Evolutionary conservation across 2,888 invertebrate species (phyloP), one percentile per base, ranked within the genome.

Genomic region (Xestia xanthographa): DNA sequence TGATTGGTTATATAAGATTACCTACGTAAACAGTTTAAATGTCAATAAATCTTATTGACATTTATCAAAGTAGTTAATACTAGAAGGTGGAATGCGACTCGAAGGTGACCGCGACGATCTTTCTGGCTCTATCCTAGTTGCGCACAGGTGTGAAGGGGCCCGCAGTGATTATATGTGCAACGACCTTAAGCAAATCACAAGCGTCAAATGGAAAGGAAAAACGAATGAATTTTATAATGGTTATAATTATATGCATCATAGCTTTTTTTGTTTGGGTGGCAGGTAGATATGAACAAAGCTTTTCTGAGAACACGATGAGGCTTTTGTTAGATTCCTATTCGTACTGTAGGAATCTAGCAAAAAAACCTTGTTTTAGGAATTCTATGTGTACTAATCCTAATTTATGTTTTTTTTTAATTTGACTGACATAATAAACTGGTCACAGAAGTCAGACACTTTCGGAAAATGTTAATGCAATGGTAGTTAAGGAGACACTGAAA

Each of bases 101-200:
- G 82, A 90, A 90, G 92, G 91, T 91, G 90, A 91, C 91, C 91
- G 86, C 82, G 72, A 71, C 79, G 83, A 73, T 80, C 71, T 84
- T 43, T 82, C 82, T 82, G 85, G 83, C 76, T 82, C 84, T 77
- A 81, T 85, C 86, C 84, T 84, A 86, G 80, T 65, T 83, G 86
- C 79, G 88, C 75, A 87, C 69, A 86, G 80, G 85, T 90, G 90
- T 90, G 91, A 91, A 92, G 92, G 92, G 88, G 90, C 90, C 87
- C 80, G 86, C 68, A 11, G 80, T 66, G 58, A 77, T 76, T 63
- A 72, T 66, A 86, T 81, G 74, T 80, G 87, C 89, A 80, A 81
- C 86, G 88, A 91, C 90, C 91, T 89, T 85, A 86, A 84, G 75
- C 72, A 75, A 80, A 79, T 80, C 77, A 68, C 43, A 67, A n/a